phyloP scores from a whole-genome alignment of 2,113 vertebrate species.

The Chaetodon auriga region DNA sequence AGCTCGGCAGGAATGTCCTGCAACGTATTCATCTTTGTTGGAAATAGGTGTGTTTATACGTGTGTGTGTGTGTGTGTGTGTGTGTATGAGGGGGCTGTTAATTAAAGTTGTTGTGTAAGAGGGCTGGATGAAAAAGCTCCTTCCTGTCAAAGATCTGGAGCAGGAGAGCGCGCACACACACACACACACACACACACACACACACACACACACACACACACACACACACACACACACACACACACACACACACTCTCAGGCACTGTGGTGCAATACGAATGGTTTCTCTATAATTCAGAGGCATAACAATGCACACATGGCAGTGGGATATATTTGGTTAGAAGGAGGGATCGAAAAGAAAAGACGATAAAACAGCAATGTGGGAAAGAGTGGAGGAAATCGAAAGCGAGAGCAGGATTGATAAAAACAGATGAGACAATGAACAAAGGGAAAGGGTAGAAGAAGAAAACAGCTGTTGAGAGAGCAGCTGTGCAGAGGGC shows the following conservation, averaged over 20 bases:
- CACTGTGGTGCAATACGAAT: constrained; percentile 21
- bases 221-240: constrained; percentile 18
- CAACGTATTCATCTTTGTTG: constrained; percentile 13
- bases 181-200: constrained; percentile 16
- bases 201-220: constrained; percentile 22
- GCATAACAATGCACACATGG: constrained; percentile 55
- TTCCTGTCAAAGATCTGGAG: constrained; percentile 59
- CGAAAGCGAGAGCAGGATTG: neutral
- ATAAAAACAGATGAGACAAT: neutral
- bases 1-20: neutral
- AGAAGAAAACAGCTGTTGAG: neutral
- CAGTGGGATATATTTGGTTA: constrained; percentile 61
- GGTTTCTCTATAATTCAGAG: constrained; percentile 40
- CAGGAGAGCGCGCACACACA: constrained; percentile 19
- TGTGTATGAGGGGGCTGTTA: constrained; percentile 38
- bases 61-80: constrained; percentile 6
- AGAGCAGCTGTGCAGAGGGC: neutral
- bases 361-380: constrained; percentile 15
- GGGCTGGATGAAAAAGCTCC: constrained; percentile 48
- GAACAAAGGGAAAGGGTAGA: neutral
- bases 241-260: constrained; percentile 25
- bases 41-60: constrained; percentile 15
- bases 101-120: constrained; percentile 53
- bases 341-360: constrained; percentile 19
- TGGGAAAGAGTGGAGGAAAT: constrained; percentile 13